These are phyloP conservation scores for Phrynocephalus forsythii DNA, from an alignment of 2,797 vertebrate species.

Conservation along the genomic window DNA sequence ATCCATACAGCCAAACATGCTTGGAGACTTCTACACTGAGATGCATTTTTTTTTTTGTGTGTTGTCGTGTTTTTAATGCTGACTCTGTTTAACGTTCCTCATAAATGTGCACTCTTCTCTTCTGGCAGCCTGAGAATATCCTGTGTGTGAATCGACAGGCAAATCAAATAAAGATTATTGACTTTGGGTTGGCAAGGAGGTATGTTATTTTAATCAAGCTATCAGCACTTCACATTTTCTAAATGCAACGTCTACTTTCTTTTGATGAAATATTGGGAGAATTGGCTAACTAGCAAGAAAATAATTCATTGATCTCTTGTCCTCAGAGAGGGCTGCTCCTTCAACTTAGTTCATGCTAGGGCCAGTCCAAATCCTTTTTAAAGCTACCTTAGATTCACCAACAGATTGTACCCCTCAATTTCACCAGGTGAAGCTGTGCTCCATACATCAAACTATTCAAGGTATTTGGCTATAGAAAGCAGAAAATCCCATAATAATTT, in stretches of 20 bases:
- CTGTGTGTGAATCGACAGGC: constrained; percentile 92
- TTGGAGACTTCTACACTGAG: constrained; percentile 50
- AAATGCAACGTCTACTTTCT: not conserved
- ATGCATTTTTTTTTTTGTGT: constrained; percentile 56
- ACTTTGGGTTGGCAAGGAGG: constrained; percentile 98
- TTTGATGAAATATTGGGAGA: not conserved
- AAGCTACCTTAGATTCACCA: not conserved
- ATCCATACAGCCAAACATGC: constrained; percentile 54
- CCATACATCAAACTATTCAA: not conserved
- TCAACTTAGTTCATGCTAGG: too few species aligned
- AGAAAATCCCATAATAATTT: not conserved
- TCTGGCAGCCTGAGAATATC: constrained; percentile 95
- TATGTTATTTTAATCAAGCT: constrained; percentile 70
- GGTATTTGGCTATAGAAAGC: not conserved
- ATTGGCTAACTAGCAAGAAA: not conserved
- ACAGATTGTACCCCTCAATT: not conserved
- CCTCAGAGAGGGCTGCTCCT: not conserved
- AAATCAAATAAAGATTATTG: constrained; percentile 98
- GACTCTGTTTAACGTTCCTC: constrained; percentile 67
- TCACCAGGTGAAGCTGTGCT: too few species aligned
- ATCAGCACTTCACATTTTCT: constrained; percentile 9
- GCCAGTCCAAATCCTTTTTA: too few species aligned
- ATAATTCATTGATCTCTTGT: too few species aligned
- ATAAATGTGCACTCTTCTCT: constrained; percentile 59
- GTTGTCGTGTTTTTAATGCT: constrained; percentile 63